Base-by-base conservation (phyloP, 2,797 vertebrate species). In the Calcarius lapponicus region DNA sequence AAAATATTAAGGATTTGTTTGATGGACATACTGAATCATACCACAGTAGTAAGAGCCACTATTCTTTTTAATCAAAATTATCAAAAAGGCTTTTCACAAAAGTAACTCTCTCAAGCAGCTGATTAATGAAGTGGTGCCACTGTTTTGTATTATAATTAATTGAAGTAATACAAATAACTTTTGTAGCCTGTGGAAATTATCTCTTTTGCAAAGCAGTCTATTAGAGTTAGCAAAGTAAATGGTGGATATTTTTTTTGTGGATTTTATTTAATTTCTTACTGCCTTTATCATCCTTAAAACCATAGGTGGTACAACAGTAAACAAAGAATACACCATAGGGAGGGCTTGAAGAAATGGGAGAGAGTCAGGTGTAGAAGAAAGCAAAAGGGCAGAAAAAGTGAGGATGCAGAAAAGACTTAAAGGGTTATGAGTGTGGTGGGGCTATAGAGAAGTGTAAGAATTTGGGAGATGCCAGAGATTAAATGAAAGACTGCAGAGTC, bases 161-260 rank as follows among this genome's bases (percentile, higher is more conserved):
- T 98, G 98, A 98, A 98, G 97, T 97, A 98, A 98, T 98, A 97
- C 96, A 98, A 98, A 98, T 98, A 98, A 97, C 96, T 98, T 98
- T 95, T 96, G 92, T 97, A 97, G 96, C 95, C 97, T 96, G 90
- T 97, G 92, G 95, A 98, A 98, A 97, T 98, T 93, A 97, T 94
- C 97, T 97, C 80, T 92, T 97, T 97, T 97, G 91, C 96, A 97
- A 97, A 96, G 96, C 95, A 97, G 65, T 96, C 92, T 97, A 92
- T 74, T 92, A 93, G 62, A 97, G 93, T 96, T 97, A 96, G 92
- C 93, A 97, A 96, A 96, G 66, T 90, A 89, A 66, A 72, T 54
- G 18, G 5, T 9, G 17, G 12, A 28, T 3, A 7, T 62, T 11
- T 1, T 53, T 88, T 50, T 71, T 71, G 7, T 70, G 32, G 1